Base-by-base conservation (phyloP, 2,888 invertebrate species). In the Polydrusus tereticollis region DNA sequence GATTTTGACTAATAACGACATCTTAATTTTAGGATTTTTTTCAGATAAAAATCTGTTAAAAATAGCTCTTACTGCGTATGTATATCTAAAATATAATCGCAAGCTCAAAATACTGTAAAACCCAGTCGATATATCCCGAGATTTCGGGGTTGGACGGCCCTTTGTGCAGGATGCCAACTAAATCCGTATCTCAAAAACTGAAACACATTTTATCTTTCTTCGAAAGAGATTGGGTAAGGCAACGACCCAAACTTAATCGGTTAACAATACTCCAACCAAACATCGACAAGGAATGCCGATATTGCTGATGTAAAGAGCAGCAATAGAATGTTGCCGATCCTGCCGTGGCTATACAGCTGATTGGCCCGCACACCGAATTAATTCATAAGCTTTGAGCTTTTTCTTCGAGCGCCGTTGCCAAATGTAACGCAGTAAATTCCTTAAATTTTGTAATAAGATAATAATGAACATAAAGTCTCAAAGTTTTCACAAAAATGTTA, bases 251-350 rank as follows among this genome's bases (percentile, higher is more conserved):
- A 47, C 23, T 47, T 47, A 47, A 23, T 47, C 47, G 23, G 47
- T 23, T 47, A 47, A 47, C 47, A 47, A 47, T 47, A 47, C 23
- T n/a, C 47, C 47, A 21, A 47, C 47, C 47, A n/a, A 45, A 45
- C 45, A 45, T 45, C 45, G 20, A 45, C 45, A 20, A 45, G 21
- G 47, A 47, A 47, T 47, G 47, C 6, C 47, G 45, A 43, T 16
- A 43, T 43, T 43, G 43, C 18, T 8, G 21, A 21, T 47, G 21
- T 21, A 47, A 47, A 23, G 47, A 47, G 47, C 21, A 47, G 23
- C n/a, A 47, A 47, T 47, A 47, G 21, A 47, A 47, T 47, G 47
- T 23, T 47, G 47, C 47, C 47, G 23, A 47, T 47, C 47, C 21
- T 47, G 23, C 47, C 47, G 12, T 47, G 23, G 23, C 16, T 23